phyloP scores from a whole-genome alignment of 1,140 invertebrate genomes.

The Mercenaria mercenaria region DNA sequence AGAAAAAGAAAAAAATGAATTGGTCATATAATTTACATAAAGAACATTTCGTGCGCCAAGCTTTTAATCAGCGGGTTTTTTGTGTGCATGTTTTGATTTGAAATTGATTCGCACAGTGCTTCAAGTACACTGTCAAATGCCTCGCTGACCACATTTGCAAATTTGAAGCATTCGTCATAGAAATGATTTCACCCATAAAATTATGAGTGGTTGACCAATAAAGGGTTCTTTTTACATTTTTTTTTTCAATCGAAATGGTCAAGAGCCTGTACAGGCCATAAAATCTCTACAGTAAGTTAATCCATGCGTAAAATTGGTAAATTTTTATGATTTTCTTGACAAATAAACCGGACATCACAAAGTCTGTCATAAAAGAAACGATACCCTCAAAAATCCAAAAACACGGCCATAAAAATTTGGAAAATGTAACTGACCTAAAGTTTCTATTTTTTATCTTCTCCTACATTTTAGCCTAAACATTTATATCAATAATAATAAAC shows the following conservation, averaged over 20 bases:
- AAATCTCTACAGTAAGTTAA: neutral
- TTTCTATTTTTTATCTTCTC: no score
- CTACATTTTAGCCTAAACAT: no score
- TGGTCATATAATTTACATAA: no score
- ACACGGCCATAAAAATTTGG: no score
- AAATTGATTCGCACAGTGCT: neutral
- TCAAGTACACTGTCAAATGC: slow-evolving; percentile 23
- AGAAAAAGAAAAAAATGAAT: no score
- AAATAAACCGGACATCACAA: neutral
- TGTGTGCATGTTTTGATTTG: neutral
- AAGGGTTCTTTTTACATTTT: neutral
- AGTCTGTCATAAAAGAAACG: neutral
- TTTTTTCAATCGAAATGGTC: neutral
- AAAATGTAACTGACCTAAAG: no score
- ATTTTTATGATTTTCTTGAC: neutral
- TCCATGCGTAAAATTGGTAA: neutral
- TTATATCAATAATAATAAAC: no score
- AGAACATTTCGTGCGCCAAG: no score
- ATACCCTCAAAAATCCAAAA: neutral
- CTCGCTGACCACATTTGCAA: slow-evolving; percentile 18
- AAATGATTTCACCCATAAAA: neutral
- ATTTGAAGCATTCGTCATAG: neutral
- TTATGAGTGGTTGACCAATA: slow-evolving; percentile 11
- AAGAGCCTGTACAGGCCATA: neutral
- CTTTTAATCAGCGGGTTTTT: neutral